Conservation (phyloP, 2,113 vertebrate species). For the Cisticola juncidis region DNA sequence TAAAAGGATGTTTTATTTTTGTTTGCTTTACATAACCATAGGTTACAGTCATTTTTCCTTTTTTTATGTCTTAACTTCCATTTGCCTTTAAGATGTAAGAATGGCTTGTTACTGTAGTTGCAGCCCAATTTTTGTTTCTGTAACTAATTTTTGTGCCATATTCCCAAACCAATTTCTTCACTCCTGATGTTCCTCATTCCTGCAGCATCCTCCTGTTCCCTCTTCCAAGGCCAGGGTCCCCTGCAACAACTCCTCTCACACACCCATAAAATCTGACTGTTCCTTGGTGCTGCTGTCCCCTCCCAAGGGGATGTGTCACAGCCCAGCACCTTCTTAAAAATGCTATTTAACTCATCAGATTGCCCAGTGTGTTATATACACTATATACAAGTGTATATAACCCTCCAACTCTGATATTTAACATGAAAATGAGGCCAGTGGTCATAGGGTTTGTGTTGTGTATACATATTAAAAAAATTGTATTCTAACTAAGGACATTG, state of each 20-base stretch:
- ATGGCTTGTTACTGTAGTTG: background rate
- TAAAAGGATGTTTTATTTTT: background rate
- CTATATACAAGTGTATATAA: too few species aligned
- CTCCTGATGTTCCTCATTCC: background rate
- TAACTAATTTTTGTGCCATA: background rate
- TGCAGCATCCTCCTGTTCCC: background rate
- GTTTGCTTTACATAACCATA: background rate
- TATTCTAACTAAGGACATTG: background rate
- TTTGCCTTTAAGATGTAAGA: background rate
- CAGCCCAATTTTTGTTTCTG: background rate
- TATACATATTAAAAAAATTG: background rate
- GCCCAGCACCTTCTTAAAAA: background rate
- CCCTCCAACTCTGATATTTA: background rate
- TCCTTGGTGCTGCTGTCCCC: background rate
- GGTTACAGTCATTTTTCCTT: background rate
- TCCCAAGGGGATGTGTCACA: background rate
- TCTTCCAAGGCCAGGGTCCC: background rate
- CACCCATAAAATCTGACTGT: background rate
- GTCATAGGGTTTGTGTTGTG: rapidly evolving
- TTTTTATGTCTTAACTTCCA: background rate
- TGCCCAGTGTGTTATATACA: background rate
- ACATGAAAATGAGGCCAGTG: background rate
- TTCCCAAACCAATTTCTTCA: background rate
- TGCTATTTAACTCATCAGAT: background rate
- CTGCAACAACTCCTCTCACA: background rate